Base-by-base conservation (phyloP, 1,140 invertebrate genomes). In the Harpegnathos saltator region DNA sequence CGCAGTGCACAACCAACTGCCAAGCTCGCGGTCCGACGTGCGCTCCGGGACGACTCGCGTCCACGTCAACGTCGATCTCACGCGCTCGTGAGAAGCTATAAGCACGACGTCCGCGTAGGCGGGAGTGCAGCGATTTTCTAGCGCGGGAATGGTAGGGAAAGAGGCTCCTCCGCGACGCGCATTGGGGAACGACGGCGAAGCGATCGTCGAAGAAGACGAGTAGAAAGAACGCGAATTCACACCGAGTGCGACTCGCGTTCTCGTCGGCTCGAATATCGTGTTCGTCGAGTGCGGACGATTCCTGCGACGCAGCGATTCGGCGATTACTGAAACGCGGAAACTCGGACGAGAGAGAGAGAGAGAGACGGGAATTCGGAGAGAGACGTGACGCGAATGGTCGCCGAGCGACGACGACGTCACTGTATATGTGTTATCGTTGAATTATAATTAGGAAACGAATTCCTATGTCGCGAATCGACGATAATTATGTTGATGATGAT, bases 351-450 rank as follows among this genome's bases (percentile, higher is more conserved):
- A 33, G 29, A 3, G 29, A 33, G 5, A 3, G 5, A 33, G 29
- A 33, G 5, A 33, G 29, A 33, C 29, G 29, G 29, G 29, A 33
- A 33, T n/a, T n/a, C 29, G 5, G 1, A 5, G 29, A 33, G 29
- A 33, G 5, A 33, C 29, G 5, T 5, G 22, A 73, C 54, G 19
- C 48, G 19, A 38, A 56, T 1, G 52, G 17, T 14, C 26, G 15
- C n/a, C 2, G 56, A 22, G 17, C 29, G 44, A 52, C n/a, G n/a
- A 68, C n/a, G 63, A 65, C 63, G 65, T 88, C 71, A 82, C 56
- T 88, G 69, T 88, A 69, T 82, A 85, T 88, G 81, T 88, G 71
- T 88, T 82, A 71, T 83, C 83, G 69, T 65, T 88, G 85, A 85
- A 61, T 85, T 73, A 80, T 22, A 71, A 88, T 81, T 88, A 89